A percentile compares a stretch with the other conserved stretches of the same genome.
phyloP scores from a whole-genome alignment of 2,797 vertebrate genomes.

The Melanotaenia parkinsoni region DNA sequence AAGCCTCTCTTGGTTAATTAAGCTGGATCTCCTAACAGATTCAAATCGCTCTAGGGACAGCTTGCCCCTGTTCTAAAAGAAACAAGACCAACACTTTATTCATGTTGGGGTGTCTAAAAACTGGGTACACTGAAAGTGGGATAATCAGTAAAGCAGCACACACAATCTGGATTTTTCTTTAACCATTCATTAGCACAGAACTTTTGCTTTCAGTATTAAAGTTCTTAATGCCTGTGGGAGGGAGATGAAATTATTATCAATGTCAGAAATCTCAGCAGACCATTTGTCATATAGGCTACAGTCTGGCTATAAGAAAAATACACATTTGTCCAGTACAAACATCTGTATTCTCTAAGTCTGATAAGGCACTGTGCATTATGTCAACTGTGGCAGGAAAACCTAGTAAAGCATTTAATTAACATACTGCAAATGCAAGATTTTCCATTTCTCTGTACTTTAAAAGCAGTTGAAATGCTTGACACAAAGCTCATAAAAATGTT shows the following conservation, averaged over 20 bases:
- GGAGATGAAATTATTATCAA: constrained; percentile 21
- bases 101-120: constrained; percentile 21
- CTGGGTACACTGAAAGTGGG: constrained; percentile 3
- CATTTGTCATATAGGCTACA: constrained; percentile 11
- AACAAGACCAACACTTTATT: constrained; percentile 26
- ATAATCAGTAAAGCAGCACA: constrained; percentile 1
- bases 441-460: neutral
- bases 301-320: constrained; percentile 19
- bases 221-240: constrained; percentile 38
- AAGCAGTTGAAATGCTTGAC: neutral
- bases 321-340: constrained; percentile 10
- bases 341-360: constrained; percentile 10
- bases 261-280: constrained; percentile 33
- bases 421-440: neutral
- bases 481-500: constrained; percentile 27
- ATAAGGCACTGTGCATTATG: neutral
- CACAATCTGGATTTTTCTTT: constrained; percentile 15
- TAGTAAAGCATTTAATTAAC: neutral
- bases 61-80: constrained; percentile 51
- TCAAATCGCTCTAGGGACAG: constrained; percentile 71
- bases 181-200: constrained; percentile 28
- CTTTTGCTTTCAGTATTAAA: constrained; percentile 35
- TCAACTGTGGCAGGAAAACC: neutral
- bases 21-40: constrained; percentile 75
- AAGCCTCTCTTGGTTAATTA: constrained; percentile 88